Evolutionary conservation across 2,888 invertebrate species (phyloP), one percentile per base, ranked within the genome.

Genomic region (Caprella mutica): DNA sequence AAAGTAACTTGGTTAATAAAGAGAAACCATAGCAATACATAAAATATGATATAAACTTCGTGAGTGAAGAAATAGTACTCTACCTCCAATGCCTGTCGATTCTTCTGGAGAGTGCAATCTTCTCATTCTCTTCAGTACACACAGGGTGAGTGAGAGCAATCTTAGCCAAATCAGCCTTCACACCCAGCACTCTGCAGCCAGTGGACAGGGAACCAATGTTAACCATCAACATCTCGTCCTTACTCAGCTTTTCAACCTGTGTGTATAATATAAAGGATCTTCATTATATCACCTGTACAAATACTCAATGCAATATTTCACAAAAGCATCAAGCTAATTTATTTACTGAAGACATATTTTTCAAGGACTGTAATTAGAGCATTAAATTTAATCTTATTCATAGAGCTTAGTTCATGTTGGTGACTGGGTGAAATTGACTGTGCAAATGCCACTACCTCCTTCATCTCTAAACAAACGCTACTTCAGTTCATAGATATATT

Each of bases 61-160:
- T 5, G 26, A 40, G 43, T n/a, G 9, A 21, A 40, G n/a, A 46
- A 8, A 27, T 33, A 38, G 27, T 19, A 19, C 69, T 75, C 74
- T 73, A 86, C 86, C 98, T 85, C 98, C 98, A 98, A 79, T 99
- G 97, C 74, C 97, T 97, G 70, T 98, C 98, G 40, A 99, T 93
- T 76, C 97, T 83, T 72, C 98, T 82, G 72, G 94, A 96, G 46
- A 98, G 80, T n/a, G 98, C 98, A 69, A 98, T 97, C 74, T 98
- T 99, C 74, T 99, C 98, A 53, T 93, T 93, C 61, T 90, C 84
- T 76, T 98, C 97, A 9, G 98, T 98, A 75, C 98, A 99, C 5
- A 98, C 98, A 1, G 98, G 98, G 75, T 88, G 93, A 24, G 92
- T 96, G 57, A 97, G 80, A 51, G 88, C 85, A 67, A 98, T 94